Evolutionary conservation across 2,113 vertebrate species (phyloP).

Genomic region (Tetraodon nigroviridis): DNA sequence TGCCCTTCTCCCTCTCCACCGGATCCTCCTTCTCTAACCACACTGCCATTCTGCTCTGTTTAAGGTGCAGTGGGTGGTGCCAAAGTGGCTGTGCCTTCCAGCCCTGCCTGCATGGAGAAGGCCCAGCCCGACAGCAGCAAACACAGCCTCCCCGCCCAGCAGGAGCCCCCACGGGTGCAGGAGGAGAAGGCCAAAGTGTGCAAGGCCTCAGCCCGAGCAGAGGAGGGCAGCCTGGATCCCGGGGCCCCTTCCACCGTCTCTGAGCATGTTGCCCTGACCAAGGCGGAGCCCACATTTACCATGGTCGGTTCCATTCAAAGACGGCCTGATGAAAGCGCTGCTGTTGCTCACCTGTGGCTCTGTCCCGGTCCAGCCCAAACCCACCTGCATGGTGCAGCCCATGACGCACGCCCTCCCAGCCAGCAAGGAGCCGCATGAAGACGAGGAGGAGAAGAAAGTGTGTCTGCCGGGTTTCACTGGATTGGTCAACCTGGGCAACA

Average conservation of each 20-base stretch:
- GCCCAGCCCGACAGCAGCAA: constrained; percentile 87
- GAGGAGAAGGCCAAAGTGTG: constrained; percentile 89
- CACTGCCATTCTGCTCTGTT: constrained; percentile 86
- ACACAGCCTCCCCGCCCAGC: constrained; percentile 84
- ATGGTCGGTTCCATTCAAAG: constrained; percentile 71
- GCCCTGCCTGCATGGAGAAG: constrained; percentile 87
- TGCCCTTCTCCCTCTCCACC: no score
- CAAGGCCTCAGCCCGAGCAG: constrained; percentile 62
- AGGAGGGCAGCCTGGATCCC: constrained; percentile 80
- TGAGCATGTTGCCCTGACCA: constrained; percentile 83
- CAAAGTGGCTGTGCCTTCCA: constrained; percentile 94
- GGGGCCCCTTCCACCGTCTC: constrained; percentile 78
- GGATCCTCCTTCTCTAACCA: constrained; percentile 79
- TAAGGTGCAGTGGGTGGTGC: constrained; percentile 99
- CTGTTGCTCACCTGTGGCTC: not conserved
- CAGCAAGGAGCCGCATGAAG: constrained; percentile 81
- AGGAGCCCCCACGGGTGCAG: constrained; percentile 83
- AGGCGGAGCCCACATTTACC: constrained; percentile 82
- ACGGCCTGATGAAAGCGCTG: no score
- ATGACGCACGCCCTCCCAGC: constrained; percentile 87
- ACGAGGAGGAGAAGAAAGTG: constrained; percentile 94
- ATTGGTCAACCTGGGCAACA: constrained; percentile 95
- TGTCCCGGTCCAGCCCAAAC: constrained; percentile 80
- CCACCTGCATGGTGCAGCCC: constrained; percentile 95
- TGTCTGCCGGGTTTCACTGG: constrained; percentile 94